Base-by-base conservation (phyloP, 2,113 vertebrate genomes). In the Apeltes quadracus region DNA sequence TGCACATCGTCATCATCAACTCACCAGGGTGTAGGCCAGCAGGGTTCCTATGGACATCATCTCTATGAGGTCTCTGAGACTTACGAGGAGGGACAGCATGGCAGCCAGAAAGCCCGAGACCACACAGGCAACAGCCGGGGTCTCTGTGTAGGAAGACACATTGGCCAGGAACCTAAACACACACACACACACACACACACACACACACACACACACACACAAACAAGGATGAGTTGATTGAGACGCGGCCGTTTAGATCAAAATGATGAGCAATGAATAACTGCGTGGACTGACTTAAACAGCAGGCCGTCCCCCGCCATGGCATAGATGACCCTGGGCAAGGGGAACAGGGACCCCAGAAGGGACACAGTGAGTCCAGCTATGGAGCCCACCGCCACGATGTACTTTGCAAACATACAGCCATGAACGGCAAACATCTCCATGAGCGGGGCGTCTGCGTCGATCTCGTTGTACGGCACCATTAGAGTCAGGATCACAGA, bases 31-130 rank as follows among this genome's bases (percentile, higher is more conserved):
- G 87, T 99, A 99, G 79, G 98, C 98, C 0, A 99, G 93, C 71
- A 99, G 91, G 0, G 98, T 99, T 76, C 98, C 98, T 0, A 99
- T 99, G 82, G 98, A 99, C 98, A 99, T 99, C 98, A 99, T 99
- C 83, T 99, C 98, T 63, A 99, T 99, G 69, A 99, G 92, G 88
- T 99, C 98, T 80, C 96, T 87, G 75, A 99, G 94, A 90, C 96
- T 99, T 85, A 99, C 96, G 72, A 99, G 86, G 58, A 99, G 92
- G 4, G 96, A 95, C 20, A 99, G 93, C 46, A 99, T 89, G 0
- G 96, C 95, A 0, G 98, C 96, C 1, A 99, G 93, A 81, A 97
- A 97, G 2, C 98, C 98, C 0, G 97, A 99, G 67, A 99, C 97
- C 0, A 98, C 95, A 66, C 98, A 99, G 41, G 98, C 98, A 65